Base-by-base conservation (phyloP, 2,113 vertebrate genomes). In the Caloenas nicobarica region DNA sequence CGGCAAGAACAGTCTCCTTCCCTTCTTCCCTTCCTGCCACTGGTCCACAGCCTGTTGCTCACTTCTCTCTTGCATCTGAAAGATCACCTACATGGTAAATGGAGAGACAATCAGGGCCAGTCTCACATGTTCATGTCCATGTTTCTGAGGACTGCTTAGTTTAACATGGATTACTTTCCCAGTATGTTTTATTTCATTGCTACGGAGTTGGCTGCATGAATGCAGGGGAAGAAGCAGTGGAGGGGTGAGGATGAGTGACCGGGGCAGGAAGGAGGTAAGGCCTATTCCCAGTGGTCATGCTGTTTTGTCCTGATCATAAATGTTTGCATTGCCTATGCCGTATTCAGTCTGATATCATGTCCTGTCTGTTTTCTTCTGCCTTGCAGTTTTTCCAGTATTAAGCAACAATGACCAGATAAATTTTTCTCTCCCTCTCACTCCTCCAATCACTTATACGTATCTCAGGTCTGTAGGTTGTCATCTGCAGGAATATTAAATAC, bases 91-190 rank as follows among this genome's bases (percentile, higher is more conserved):
- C 4, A 6, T 11, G 21, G 40, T 13, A 76, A 86, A 51, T 16
- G 6, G 42, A 90, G 29, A 79, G 36, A 48, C 25, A 11, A 60
- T 10, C 5, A 0, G 7, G 10, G 33, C 60, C 12, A 19, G 0
- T 56, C 62, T 38, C 65, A 7, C 3, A 2, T 23, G 29, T 40
- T 36, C 33, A 5, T 46, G 16, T 44, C 11, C 3, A 1, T n/a
- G 26, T 46, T 50, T 51, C 23, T 53, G 33, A 34, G 10, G 24
- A 61, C 16, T 2, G 2, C 3, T 40, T 72, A 48, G 17, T 44
- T 53, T 24, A 68, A 36, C 2, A 2, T 4, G 16, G 10, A 5
- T 34, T 56, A 15, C 0, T 0, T 92, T 51, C 10, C 16, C 8
- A 9, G 5, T 36, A 3, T 6, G 23, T 9, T 68, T 73, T 25